Conservation (phyloP, 2,797 vertebrate genomes). For the Coccyzus lansbergi region DNA sequence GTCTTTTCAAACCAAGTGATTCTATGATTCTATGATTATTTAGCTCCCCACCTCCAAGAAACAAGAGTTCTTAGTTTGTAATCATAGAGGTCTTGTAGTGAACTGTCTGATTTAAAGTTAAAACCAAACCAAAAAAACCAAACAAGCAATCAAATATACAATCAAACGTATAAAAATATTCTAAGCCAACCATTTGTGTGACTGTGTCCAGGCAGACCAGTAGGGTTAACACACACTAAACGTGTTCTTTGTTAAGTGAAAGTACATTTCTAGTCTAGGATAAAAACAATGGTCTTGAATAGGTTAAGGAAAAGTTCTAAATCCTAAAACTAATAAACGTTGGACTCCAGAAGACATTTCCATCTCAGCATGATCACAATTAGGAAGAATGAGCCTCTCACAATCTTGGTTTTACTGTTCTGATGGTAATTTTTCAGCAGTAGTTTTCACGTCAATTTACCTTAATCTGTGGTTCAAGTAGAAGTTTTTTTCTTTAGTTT, state of each 20-base stretch:
- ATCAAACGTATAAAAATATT: neutral
- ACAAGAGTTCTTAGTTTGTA: neutral
- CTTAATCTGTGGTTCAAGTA: neutral
- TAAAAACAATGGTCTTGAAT: neutral
- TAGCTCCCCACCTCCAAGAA: fast-evolving
- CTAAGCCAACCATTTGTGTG: neutral
- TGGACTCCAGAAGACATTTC: neutral
- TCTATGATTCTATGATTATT: too few species aligned
- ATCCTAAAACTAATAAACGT: neutral
- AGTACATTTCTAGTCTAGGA: neutral
- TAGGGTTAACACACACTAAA: neutral
- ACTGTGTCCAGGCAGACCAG: neutral
- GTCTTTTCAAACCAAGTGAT: too few species aligned
- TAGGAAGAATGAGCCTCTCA: neutral
- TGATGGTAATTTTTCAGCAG: conserved; percentile 18
- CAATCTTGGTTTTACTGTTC: neutral
- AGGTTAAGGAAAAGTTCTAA: neutral
- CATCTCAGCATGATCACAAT: neutral
- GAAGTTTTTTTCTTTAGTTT: neutral
- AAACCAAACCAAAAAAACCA: fast-evolving
- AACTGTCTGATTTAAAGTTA: neutral
- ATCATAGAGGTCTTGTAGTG: neutral
- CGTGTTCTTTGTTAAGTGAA: neutral
- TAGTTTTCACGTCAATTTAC: neutral
- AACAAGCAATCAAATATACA: neutral